Base-by-base conservation (phyloP, 2,113 vertebrate genomes). In the Gracilinanus agilis region DNA sequence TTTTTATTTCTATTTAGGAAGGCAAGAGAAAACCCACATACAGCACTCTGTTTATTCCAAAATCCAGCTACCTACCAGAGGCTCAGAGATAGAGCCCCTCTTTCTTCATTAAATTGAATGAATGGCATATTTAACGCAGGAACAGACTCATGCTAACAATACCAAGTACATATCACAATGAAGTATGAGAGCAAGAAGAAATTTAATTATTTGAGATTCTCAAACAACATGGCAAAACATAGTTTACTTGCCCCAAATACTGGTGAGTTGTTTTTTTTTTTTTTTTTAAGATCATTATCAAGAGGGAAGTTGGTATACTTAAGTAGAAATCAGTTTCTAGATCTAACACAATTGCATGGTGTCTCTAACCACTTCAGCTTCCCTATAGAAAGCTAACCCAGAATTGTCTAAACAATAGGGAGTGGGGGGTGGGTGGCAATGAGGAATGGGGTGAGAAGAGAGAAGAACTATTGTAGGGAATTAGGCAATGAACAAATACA, bases 261-360 rank as follows among this genome's bases (percentile, higher is more conserved):
- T 89, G 95, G 91, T 27, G 49, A 3, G 49, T 49, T 49, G 49
- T 49, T 2, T 49, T 2, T 49, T 2, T 49, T 2, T 49, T 2
- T 49, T 2, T 49, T 49, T 49, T 49, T 3, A 49, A 49, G 94
- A 96, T 95, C 67, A 34, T 55, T 90, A 95, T 95, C 93, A 90
- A 89, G 83, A 23, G 53, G 9, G 4, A 24, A 25, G 94, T 54
- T 92, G 95, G 88, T 89, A 44, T 0, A 0, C 3, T 21, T 67
- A 11, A 54, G 91, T 91, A 90, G 56, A 53, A 53, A 90, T 55
- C 55, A 93, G 54, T 93, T 56, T 44, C 89, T 58, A 19, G n/a
- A 24, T 27, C 89, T 1, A 21, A 93, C 90, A 95, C 95, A 96
- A 92, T 34, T 40, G 89, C 13, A 83, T 83, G n/a, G n/a, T 44